Evolutionary conservation across 2,797 vertebrate species (phyloP), one percentile per base, ranked within the genome.

Genomic region (Psittacula derbiana): DNA sequence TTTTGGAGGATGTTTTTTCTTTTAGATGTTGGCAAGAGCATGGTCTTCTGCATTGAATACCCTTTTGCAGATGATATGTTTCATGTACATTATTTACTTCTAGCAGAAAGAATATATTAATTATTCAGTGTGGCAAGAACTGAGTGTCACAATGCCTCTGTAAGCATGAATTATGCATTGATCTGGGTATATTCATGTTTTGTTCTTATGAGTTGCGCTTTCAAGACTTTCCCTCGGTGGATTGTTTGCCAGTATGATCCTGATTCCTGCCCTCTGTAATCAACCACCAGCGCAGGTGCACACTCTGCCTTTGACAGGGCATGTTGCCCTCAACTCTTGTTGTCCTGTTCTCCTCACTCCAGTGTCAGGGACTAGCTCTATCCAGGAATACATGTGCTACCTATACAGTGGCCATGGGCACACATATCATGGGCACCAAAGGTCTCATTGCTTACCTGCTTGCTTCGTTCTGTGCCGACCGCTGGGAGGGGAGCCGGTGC

Each of bases 131-230:
- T 86, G 64, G 74, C 80, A 88, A 85, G 88, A 92, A 88, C 2
- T 81, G 61, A 87, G 41, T 61, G 52, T 61, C 43, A 87, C 65
- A 82, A 88, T 76, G 55, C 52, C 16, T 76, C 62, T 86, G 58
- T 92, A 87, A 95, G 36, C n/a, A 82, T 69, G 60, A 97, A 95
- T 92, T 94, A 92, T 66, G 76, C 65, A 90, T 80, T 93, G 75
- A 55, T 64, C 64, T 86, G 67, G 44, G 75, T 86, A 86, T 66
- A 70, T 76, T 50, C 19, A 27, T 33, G 19, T 71, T 96, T 76
- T 81, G 41, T 33, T 92, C 60, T 84, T 85, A 70, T 12, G 62
- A 71, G 21, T 17, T 80, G 19, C 3, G 6, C 30, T 94, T 91
- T 73, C 66, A 92, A 85, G 71, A 52, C 23, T 33, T 90, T 75